These are phyloP conservation scores for Channa striata DNA, from an alignment of 2,797 vertebrate genomes.

Conservation along the genomic window DNA sequence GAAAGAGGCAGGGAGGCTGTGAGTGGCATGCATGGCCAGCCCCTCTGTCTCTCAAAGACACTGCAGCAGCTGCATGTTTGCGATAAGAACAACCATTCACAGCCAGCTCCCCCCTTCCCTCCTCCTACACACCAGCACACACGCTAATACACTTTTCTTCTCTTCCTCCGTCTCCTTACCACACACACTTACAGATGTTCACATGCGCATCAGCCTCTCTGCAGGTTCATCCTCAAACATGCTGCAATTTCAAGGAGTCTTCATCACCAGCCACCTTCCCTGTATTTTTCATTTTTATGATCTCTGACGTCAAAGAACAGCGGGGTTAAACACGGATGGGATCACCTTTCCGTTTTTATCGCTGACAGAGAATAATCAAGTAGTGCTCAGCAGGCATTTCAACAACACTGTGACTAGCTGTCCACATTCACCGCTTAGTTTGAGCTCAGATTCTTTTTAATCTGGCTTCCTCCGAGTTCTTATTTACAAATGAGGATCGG, in stretches of 20 bases:
- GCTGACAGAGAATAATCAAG: slow-evolving; percentile 40
- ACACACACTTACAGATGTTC: slow-evolving; percentile 18
- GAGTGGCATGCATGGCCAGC: slow-evolving; percentile 80
- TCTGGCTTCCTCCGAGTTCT: background rate
- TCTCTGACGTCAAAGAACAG: slow-evolving; percentile 51
- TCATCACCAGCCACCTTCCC: slow-evolving; percentile 64
- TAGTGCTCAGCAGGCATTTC: slow-evolving; percentile 13
- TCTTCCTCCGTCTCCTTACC: slow-evolving; percentile 31
- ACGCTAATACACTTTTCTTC: slow-evolving; percentile 44
- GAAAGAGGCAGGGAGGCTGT: slow-evolving; percentile 58
- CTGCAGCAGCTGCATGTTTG: slow-evolving; percentile 83
- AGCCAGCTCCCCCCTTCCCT: slow-evolving; percentile 69
- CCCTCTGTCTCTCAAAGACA: slow-evolving; percentile 82
- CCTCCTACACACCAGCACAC: slow-evolving; percentile 67
- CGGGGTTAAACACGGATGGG: slow-evolving; percentile 44
- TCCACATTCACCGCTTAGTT: background rate
- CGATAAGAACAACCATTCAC: slow-evolving; percentile 85
- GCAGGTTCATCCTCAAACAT: slow-evolving; percentile 56
- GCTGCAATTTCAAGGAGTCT: slow-evolving; percentile 57
- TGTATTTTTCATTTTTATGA: slow-evolving; percentile 15
- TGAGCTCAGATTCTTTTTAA: background rate
- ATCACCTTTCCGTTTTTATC: slow-evolving; percentile 39
- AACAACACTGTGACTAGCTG: slow-evolving; percentile 17
- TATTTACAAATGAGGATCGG: background rate
- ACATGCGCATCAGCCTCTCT: slow-evolving; percentile 50